phyloP scores from a whole-genome alignment of 1,140 invertebrate species.

The Brachionus paranguensis region DNA sequence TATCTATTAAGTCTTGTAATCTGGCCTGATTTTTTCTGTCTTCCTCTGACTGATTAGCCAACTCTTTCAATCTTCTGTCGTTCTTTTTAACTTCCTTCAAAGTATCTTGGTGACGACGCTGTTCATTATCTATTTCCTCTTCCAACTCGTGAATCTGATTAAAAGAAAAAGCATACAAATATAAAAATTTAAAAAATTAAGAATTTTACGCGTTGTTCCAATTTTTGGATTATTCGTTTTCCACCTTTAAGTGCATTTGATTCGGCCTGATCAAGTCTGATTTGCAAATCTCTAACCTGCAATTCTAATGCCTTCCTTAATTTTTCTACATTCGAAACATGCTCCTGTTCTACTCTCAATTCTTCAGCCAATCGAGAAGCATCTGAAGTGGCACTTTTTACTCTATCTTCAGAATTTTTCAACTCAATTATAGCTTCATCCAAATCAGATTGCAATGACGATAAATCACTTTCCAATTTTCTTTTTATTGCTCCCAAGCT shows the following conservation, averaged over 20 bases:
- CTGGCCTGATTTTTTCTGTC: constrained; percentile 95
- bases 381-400: constrained; percentile 80
- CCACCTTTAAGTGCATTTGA: constrained; percentile 93
- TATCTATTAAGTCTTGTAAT: constrained; percentile 95
- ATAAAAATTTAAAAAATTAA: background rate
- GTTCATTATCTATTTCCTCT: constrained; percentile 93
- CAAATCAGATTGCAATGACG: constrained; percentile 76
- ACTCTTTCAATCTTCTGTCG: constrained; percentile 65
- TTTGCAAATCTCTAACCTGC: constrained; percentile 96
- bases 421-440: constrained; percentile 61
- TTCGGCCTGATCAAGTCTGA: constrained; percentile 89
- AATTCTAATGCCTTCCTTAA: constrained; percentile 90
- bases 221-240: constrained; percentile 68
- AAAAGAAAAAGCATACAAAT: background rate
- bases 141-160: constrained; percentile 69
- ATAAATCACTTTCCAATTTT: constrained; percentile 93
- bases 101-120: constrained; percentile 79
- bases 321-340: constrained; percentile 94
- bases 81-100: constrained; percentile 67
- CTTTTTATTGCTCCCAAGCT: constrained; percentile 89
- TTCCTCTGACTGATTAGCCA: constrained; percentile 89
- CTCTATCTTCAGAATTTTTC: constrained; percentile 91
- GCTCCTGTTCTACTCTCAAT: constrained; percentile 90
- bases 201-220: constrained; percentile 57
- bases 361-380: constrained; percentile 93